Percentiles rank a stretch among this genome's conserved stretches.
These are phyloP conservation scores for Lepidurus packardi DNA, from an alignment of 1,140 invertebrate species.

Conservation along the genomic window DNA sequence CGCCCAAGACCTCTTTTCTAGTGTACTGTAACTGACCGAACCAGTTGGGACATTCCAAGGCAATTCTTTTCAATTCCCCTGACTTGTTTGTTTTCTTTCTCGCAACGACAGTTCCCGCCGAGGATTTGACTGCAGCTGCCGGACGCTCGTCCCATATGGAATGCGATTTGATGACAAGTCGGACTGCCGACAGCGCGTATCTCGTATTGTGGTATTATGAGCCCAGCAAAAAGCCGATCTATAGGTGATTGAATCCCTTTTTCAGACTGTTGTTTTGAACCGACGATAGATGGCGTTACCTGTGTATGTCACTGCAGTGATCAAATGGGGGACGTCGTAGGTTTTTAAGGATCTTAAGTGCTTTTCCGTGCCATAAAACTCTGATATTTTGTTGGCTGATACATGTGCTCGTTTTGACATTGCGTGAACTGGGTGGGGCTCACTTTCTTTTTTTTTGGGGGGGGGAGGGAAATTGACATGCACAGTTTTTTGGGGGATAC, in stretches of 20 bases:
- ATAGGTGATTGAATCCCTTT: conserved; percentile 56
- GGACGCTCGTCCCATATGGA: conserved; percentile 68
- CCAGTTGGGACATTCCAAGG: neutral
- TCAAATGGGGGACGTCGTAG: no score
- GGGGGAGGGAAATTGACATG: no score
- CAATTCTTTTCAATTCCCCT: neutral
- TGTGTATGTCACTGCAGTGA: no score
- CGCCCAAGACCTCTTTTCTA: neutral
- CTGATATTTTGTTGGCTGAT: neutral
- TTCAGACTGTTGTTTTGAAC: neutral
- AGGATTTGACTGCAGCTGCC: conserved; percentile 70
- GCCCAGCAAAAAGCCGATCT: conserved; percentile 72
- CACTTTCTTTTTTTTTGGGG: no score
- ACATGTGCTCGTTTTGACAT: neutral
- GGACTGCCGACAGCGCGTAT: conserved; percentile 72
- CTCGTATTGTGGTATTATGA: conserved; percentile 87
- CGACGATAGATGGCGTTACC: neutral
- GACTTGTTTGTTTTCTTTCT: conserved; percentile 37
- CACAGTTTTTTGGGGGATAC: no score
- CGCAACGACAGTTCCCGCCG: conserved; percentile 57
- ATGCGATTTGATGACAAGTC: conserved; percentile 68
- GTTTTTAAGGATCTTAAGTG: neutral
- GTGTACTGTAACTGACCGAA: neutral
- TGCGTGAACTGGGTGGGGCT: no score
- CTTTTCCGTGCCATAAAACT: neutral